A percentile compares a stretch with the other conserved stretches of the same genome.
Conservation (phyloP, 2,797 vertebrate species). For the Myotis myotis region DNA sequence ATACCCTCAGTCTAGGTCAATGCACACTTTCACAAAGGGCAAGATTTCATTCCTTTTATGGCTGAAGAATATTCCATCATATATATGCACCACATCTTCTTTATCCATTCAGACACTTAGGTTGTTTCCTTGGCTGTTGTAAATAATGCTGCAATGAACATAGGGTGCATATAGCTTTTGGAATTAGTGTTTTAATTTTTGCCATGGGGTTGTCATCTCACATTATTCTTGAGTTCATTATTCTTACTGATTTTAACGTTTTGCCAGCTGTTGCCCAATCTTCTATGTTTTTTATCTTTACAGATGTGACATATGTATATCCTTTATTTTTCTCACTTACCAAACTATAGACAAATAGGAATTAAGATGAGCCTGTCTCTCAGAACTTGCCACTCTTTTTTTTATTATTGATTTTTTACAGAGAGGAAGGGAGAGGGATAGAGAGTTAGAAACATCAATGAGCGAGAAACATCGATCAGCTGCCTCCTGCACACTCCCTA, state of each 20-base stretch:
- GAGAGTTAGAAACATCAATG: too few species aligned
- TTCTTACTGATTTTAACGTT: neutral
- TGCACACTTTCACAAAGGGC: neutral
- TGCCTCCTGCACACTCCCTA: too few species aligned
- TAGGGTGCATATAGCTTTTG: neutral
- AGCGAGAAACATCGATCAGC: too few species aligned
- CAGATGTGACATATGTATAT: neutral
- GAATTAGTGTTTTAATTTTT: neutral
- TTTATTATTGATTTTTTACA: too few species aligned
- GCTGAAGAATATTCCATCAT: neutral
- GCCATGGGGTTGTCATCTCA: neutral
- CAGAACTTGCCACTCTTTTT: neutral
- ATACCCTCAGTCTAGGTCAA: neutral
- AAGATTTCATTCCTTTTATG: neutral
- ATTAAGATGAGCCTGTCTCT: neutral
- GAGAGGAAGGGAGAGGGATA: too few species aligned
- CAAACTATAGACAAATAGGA: neutral
- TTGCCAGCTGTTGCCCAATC: neutral
- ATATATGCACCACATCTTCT: neutral
- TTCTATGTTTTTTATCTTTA: neutral
- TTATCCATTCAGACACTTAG: neutral
- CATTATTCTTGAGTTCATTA: neutral
- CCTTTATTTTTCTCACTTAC: constrained; percentile 37
- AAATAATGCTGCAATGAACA: neutral
- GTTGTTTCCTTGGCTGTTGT: neutral